phyloP scores from a whole-genome alignment of 2,888 invertebrate species.

The Agrotis puta region DNA sequence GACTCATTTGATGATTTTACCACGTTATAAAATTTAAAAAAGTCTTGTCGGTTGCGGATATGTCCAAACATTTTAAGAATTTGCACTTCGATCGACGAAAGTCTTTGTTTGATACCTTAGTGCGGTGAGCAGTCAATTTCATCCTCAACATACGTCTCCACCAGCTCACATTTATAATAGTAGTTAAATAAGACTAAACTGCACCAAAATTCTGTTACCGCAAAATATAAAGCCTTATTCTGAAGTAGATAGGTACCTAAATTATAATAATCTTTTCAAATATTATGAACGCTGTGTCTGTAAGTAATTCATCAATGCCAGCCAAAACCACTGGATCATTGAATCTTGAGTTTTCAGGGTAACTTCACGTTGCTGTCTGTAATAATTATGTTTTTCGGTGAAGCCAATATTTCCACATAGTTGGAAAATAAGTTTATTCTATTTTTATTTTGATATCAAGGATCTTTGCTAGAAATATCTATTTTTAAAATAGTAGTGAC shows the following conservation, averaged over 20 bases:
- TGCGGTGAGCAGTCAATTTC: too few relatives aligned
- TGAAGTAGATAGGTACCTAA: background rate
- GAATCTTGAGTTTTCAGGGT: conserved; percentile 31
- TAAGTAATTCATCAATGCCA: conserved; percentile 50
- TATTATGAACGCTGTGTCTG: conserved; percentile 5
- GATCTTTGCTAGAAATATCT: background rate
- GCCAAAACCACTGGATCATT: conserved; percentile 36
- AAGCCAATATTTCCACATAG: conserved; percentile 17
- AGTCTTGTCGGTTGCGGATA: too few relatives aligned
- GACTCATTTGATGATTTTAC: too few relatives aligned
- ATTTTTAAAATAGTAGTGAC: too few relatives aligned
- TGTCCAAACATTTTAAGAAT: too few relatives aligned
- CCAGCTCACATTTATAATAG: too few relatives aligned
- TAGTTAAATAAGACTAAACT: too few relatives aligned
- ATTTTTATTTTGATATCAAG: background rate
- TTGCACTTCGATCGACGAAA: too few relatives aligned
- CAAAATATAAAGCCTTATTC: conserved; percentile 18
- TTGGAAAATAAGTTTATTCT: background rate
- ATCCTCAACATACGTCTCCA: too few relatives aligned
- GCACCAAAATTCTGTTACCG: conserved; percentile 14
- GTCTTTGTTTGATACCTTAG: too few relatives aligned
- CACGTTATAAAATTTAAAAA: too few relatives aligned
- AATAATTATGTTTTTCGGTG: conserved; percentile 45
- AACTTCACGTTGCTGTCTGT: conserved; percentile 17
- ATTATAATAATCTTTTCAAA: conserved; percentile 30